A percentile compares a stretch with the other conserved stretches of the same genome.
phyloP scores from a whole-genome alignment of 2,888 invertebrate species.

The Blomia tropicalis region DNA sequence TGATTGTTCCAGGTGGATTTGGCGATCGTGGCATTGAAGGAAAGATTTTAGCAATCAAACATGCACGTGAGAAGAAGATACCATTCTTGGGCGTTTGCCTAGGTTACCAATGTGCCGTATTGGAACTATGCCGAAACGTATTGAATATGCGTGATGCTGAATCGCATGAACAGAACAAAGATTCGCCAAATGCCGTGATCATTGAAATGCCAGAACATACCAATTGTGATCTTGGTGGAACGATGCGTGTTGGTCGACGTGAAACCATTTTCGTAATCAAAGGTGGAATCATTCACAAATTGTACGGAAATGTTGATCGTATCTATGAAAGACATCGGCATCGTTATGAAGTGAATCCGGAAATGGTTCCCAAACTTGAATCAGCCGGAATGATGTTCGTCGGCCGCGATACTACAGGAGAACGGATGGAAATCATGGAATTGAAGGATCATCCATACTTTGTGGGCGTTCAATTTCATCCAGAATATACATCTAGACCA shows the following conservation, averaged over 20 bases:
- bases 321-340: slow-evolving; percentile 93
- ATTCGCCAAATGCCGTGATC: slow-evolving; percentile 59
- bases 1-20: slow-evolving; percentile 94
- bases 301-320: slow-evolving; percentile 57
- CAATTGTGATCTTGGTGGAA: slow-evolving; percentile 72
- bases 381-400: slow-evolving; percentile 73
- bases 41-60: slow-evolving; percentile 77
- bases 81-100: slow-evolving; percentile 92
- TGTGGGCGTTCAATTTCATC: slow-evolving; percentile 91
- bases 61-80: slow-evolving; percentile 73
- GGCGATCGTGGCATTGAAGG: slow-evolving; percentile 90
- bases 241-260: slow-evolving; percentile 91
- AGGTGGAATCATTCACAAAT: slow-evolving; percentile 33
- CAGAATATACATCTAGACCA: slow-evolving; percentile 85
- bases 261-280: slow-evolving; percentile 55
- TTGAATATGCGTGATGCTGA: slow-evolving; percentile 59
- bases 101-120: slow-evolving; percentile 90
- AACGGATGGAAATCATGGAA: slow-evolving; percentile 89
- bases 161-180: slow-evolving; percentile 63
- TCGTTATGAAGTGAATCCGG: slow-evolving; percentile 90
- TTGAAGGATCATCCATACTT: slow-evolving; percentile 74
- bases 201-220: slow-evolving; percentile 99
- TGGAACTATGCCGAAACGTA: slow-evolving; percentile 79
- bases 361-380: slow-evolving; percentile 59
- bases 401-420: slow-evolving; percentile 41